phyloP scores from a whole-genome alignment of 2,797 vertebrate genomes.

The Champsocephalus esox region DNA sequence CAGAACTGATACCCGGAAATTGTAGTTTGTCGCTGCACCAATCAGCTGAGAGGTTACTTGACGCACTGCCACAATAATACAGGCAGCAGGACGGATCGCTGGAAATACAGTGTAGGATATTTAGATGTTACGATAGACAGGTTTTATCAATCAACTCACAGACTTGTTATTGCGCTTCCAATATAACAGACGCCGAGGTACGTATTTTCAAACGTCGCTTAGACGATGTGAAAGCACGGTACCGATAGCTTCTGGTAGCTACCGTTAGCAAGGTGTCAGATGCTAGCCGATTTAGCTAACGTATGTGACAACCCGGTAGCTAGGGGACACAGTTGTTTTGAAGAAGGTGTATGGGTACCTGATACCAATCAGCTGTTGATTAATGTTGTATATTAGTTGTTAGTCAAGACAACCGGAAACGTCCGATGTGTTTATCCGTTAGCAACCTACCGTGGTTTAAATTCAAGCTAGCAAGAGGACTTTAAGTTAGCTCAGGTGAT shows the following conservation, averaged over 20 bases:
- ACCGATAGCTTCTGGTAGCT: conserved; percentile 40
- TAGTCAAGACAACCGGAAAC: not conserved
- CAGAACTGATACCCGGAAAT: conserved; percentile 47
- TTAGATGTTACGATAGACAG: not conserved
- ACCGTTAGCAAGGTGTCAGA: conserved; percentile 48
- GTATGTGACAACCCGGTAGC: conserved; percentile 25
- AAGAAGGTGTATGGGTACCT: not conserved
- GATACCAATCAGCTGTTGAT: not conserved
- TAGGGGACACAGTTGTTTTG: conserved; percentile 30
- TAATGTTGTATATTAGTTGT: not conserved
- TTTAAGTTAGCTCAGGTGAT: conserved; percentile 50
- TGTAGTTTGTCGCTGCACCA: conserved; percentile 46
- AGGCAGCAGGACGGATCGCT: conserved; percentile 24
- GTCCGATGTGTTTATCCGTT: conserved; percentile 54
- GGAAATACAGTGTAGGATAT: not conserved
- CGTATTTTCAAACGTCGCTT: not conserved
- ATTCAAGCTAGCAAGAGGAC: conserved; percentile 51
- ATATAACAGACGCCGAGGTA: not conserved
- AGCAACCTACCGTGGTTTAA: conserved; percentile 40
- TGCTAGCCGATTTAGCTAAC: conserved; percentile 56
- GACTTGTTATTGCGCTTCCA: not conserved
- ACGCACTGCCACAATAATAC: conserved; percentile 61
- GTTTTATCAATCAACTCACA: not conserved
- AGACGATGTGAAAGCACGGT: conserved; percentile 23
- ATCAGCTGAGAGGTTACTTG: conserved; percentile 63